Percentiles rank a stretch among this genome's conserved stretches.
Conservation (phyloP, 2,888 invertebrate species). For the Cremastobaeus sp. region DNA sequence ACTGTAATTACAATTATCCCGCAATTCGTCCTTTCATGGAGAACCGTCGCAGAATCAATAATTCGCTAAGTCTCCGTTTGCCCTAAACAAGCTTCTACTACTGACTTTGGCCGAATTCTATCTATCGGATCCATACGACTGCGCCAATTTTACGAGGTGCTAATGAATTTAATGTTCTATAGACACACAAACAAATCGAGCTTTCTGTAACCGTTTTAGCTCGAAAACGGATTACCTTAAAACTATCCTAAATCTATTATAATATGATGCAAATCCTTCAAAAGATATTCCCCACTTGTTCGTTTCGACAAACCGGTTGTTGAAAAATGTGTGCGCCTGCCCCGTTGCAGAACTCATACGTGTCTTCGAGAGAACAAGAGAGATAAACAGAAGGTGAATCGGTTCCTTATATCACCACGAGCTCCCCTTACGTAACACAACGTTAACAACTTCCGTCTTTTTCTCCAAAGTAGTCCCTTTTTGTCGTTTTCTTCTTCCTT, state of each 20-base stretch:
- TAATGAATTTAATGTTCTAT: too few species aligned
- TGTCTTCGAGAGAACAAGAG: not conserved
- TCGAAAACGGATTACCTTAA: too few species aligned
- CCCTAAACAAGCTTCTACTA: constrained; percentile 10
- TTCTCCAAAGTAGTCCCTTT: constrained; percentile 30
- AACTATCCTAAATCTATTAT: too few species aligned
- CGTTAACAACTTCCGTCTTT: constrained; percentile 50
- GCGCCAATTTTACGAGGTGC: not conserved
- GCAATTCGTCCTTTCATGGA: constrained; percentile 24
- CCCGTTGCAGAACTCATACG: not conserved
- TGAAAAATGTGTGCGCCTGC: too few species aligned
- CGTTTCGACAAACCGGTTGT: too few species aligned
- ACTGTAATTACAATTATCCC: constrained; percentile 42
- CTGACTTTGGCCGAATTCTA: constrained; percentile 13
- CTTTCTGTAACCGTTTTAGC: too few species aligned
- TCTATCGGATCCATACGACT: not conserved
- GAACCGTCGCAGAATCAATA: constrained; percentile 35
- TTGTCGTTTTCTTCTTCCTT: not conserved
- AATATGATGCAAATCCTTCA: too few species aligned
- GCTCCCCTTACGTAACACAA: too few species aligned
- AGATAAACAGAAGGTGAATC: not conserved
- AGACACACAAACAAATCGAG: too few species aligned
- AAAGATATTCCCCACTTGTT: too few species aligned
- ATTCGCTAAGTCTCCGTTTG: constrained; percentile 11
- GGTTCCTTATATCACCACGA: not conserved